These are phyloP conservation scores for Triplophysa siluroides DNA, from an alignment of 2,113 vertebrate genomes.

Conservation along the genomic window DNA sequence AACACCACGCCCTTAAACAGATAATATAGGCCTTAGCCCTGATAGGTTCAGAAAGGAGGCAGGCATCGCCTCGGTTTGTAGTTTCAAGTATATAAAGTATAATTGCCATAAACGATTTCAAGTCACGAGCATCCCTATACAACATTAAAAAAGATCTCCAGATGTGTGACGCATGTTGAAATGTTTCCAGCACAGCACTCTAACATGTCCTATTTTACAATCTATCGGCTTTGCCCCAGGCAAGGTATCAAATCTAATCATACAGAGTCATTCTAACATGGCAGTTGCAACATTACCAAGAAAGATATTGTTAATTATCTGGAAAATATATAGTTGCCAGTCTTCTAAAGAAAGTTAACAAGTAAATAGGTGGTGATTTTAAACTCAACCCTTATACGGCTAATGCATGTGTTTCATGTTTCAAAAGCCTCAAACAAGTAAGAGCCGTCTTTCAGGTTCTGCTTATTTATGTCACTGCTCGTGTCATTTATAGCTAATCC, in stretches of 20 bases:
- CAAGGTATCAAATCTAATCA: background rate
- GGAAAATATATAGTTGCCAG: too few species aligned
- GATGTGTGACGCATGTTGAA: background rate
- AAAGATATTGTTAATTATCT: background rate
- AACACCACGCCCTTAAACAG: too few species aligned
- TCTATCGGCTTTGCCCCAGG: background rate
- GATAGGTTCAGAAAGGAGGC: too few species aligned
- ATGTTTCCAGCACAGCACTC: background rate
- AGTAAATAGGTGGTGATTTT: background rate
- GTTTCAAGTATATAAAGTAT: too few species aligned
- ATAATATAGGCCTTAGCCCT: too few species aligned
- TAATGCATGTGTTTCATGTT: background rate
- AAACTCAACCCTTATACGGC: background rate
- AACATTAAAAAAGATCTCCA: background rate
- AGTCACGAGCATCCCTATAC: background rate
- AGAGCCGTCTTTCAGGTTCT: background rate
- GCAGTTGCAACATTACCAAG: background rate
- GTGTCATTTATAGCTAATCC: constrained; percentile 4
- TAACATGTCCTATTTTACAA: background rate
- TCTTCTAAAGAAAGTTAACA: too few species aligned
- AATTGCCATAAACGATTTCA: background rate
- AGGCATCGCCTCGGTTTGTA: too few species aligned
- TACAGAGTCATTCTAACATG: background rate
- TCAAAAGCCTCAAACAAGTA: background rate
- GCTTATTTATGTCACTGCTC: background rate